Conservation (phyloP, 2,113 vertebrate genomes). For the Sturnus vulgaris region DNA sequence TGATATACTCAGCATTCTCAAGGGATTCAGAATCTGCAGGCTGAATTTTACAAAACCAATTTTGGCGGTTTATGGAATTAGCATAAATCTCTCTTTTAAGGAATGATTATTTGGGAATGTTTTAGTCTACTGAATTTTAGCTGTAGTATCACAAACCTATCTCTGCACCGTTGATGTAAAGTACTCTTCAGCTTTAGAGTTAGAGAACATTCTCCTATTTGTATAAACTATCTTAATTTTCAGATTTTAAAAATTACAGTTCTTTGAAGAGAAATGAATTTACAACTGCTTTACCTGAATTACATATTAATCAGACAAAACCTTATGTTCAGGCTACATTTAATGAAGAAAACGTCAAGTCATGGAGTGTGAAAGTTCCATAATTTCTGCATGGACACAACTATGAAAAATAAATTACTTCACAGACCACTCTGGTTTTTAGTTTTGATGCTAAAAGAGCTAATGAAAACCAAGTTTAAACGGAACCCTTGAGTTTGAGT, state of each 20-base stretch:
- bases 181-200: not conserved
- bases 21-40: not conserved
- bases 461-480: slow-evolving; percentile 58
- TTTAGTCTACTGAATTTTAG: not conserved
- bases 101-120: not conserved
- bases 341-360: slow-evolving; percentile 35
- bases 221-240: not conserved
- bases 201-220: not conserved
- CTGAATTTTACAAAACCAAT: not conserved
- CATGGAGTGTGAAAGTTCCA: not conserved
- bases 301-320: not conserved
- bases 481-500: not conserved
- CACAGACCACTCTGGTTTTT: slow-evolving; percentile 11
- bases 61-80: not conserved
- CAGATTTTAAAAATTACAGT: not conserved
- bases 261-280: not conserved
- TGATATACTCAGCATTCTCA: not conserved
- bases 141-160: not conserved
- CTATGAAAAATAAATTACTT: slow-evolving; percentile 48
- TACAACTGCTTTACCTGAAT: not conserved
- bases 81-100: not conserved
- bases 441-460: slow-evolving; percentile 32
- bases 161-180: not conserved
- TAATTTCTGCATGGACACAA: slow-evolving; percentile 4
- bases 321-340: not conserved